Conservation (phyloP, 2,888 invertebrate species). For the Ceratothoa steindachneri region DNA sequence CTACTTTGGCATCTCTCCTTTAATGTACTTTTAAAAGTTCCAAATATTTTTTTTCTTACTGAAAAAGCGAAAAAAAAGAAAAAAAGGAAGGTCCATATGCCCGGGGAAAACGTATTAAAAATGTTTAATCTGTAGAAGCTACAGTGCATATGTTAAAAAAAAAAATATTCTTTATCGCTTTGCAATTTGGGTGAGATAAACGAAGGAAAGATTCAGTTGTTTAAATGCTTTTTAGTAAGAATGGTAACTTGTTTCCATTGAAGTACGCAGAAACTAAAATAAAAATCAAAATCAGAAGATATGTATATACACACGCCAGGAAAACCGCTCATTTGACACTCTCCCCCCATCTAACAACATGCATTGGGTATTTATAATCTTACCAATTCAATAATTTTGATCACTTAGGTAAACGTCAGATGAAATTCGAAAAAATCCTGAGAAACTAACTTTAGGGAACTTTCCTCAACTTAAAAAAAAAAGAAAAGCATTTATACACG, state of each 20-base stretch:
- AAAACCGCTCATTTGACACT: slow-evolving; percentile 36
- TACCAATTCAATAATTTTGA: slow-evolving; percentile 35
- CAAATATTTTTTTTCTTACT: neutral
- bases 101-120: no score
- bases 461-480: slow-evolving; percentile 1
- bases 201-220: neutral
- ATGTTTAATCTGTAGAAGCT: neutral
- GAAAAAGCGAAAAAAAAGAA: neutral
- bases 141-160: neutral
- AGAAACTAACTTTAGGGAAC: slow-evolving; percentile 28
- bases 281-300: neutral
- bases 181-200: neutral
- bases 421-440: slow-evolving; percentile 34
- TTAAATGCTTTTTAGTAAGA: neutral
- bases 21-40: no score
- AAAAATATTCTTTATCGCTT: neutral
- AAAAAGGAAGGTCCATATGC: no score
- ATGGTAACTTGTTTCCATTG: neutral
- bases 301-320: slow-evolving; percentile 43
- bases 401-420: slow-evolving; percentile 40
- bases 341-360: slow-evolving; percentile 21
- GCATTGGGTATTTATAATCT: slow-evolving; percentile 41
- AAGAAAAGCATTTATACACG: neutral
- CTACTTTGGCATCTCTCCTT: neutral
- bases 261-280: neutral